Evolutionary conservation across 2,888 invertebrate species (phyloP).

Genomic region (Ornithoptera alexandrae): DNA sequence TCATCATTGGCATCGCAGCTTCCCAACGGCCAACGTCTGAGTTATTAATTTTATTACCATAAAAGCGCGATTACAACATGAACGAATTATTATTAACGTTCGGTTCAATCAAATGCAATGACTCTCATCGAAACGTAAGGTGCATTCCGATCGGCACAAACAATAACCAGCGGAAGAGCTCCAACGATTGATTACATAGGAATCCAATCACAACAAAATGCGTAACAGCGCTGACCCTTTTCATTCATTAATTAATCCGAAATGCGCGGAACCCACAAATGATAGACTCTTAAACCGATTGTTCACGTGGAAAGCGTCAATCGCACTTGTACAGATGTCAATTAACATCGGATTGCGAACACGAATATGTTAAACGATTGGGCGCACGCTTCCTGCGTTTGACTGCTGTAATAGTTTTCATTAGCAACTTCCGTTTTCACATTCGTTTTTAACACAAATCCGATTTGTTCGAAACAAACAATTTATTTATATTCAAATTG

Average conservation of each 20-base stretch:
- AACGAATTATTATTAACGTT: constrained; percentile 21
- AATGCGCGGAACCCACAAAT: constrained; percentile 61
- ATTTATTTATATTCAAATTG: neutral
- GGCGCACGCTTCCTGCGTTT: constrained; percentile 21
- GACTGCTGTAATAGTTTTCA: constrained; percentile 24
- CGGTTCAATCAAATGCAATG: constrained; percentile 22
- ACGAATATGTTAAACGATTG: constrained; percentile 39
- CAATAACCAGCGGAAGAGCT: constrained; percentile 42
- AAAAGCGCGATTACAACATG: constrained; percentile 20
- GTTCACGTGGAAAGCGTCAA: constrained; percentile 60
- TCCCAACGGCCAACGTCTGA: neutral
- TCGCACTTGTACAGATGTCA: constrained; percentile 57
- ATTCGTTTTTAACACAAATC: neutral
- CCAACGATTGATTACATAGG: constrained; percentile 55
- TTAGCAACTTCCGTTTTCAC: constrained; percentile 10
- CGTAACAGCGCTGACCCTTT: constrained; percentile 66
- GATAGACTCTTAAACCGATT: constrained; percentile 68
- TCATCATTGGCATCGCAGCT: neutral
- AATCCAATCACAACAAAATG: constrained; percentile 62
- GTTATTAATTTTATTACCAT: constrained; percentile 10
- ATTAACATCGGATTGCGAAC: constrained; percentile 47
- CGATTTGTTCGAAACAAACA: neutral
- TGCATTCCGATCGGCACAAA: constrained; percentile 34
- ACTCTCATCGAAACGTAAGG: constrained; percentile 28
- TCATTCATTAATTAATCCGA: constrained; percentile 73